Conservation (phyloP, 2,888 invertebrate genomes). For the Apodemia zela region DNA sequence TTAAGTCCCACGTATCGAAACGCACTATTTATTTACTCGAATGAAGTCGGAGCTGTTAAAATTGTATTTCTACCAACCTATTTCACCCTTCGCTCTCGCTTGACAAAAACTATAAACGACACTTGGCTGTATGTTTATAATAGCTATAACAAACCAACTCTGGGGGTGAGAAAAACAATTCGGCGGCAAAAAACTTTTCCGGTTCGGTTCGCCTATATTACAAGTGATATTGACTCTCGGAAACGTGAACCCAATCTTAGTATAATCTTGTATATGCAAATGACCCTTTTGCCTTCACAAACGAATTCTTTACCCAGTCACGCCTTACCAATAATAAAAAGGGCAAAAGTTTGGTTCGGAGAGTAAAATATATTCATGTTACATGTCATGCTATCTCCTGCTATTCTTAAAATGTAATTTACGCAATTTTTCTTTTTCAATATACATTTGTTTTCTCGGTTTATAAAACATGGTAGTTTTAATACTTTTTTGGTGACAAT, state of each 20-base stretch:
- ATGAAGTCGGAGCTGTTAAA: too few species aligned
- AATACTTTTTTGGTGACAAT: too few species aligned
- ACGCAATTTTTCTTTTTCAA: slow-evolving; percentile 17
- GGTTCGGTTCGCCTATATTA: slow-evolving; percentile 51
- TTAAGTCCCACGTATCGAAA: too few species aligned
- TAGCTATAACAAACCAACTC: slow-evolving; percentile 14
- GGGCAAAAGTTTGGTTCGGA: slow-evolving; percentile 48
- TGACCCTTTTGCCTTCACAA: slow-evolving; percentile 59
- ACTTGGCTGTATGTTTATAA: slow-evolving; percentile 9
- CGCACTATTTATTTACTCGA: too few species aligned
- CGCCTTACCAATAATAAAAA: slow-evolving; percentile 60
- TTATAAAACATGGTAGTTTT: not conserved
- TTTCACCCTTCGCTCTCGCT: not conserved
- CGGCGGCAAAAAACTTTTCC: slow-evolving; percentile 51
- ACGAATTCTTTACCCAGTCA: slow-evolving; percentile 62
- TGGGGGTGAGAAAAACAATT: slow-evolving; percentile 53
- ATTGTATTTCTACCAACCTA: too few species aligned
- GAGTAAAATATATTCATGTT: slow-evolving; percentile 61
- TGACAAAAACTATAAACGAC: slow-evolving; percentile 13
- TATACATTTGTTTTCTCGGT: slow-evolving; percentile 16
- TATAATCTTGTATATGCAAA: slow-evolving; percentile 71
- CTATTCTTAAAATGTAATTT: slow-evolving; percentile 27
- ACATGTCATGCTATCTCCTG: slow-evolving; percentile 23
- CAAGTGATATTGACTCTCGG: slow-evolving; percentile 65
- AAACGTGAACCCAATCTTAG: slow-evolving; percentile 54